Evolutionary conservation across 37 sponge, comb jelly and placozoan genomes (phyloP), one percentile per base, ranked within the genome.

Genomic region (Chondrilla cf. caribensis): DNA sequence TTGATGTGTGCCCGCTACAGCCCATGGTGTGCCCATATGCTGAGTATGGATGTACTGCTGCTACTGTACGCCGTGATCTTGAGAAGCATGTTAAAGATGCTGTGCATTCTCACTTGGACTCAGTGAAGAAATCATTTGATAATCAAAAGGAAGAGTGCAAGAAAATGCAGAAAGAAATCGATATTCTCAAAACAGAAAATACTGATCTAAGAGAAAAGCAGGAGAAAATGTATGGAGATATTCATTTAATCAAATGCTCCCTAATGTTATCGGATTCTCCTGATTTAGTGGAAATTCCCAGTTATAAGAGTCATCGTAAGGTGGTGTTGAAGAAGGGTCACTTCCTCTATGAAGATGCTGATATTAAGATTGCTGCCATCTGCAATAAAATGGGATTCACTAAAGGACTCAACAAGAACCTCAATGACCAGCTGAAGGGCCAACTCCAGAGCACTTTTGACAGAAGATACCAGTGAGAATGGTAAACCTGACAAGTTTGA

Each of bases 361-460:
- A 73, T 37, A 73, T 73, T 37, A 73, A 73, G 24, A 43, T 73
- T n/a, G 76, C 25, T 8, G 44, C 44, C 41, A 73, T 73, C 9
- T 42, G 76, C 76, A 73, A 43, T 73, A 43, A 73, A n/a, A 19
- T 73, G 76, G 76, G 76, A 73, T 73, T 73, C 36, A 22, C 38
- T 8, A 40, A 2, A 2, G 76, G 76, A 11, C 0, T 1, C 41
- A 42, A 43, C 76, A 73, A 73, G 76, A n/a, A 40, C 25, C 76
- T 73, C 40, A 39, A 73, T 42, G 44, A 7, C 44, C 76, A 73
- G 7, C 19, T 73, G 76, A 42, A 42, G 25, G 76, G 76, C 0
- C 40, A 40, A 24, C 76, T 73, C 42, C 24, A 24, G 38, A 15
- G 17, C 15, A 37, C 43, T 39, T 21, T 73, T 21, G 6, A 40